These are phyloP conservation scores for Eutrigla gurnardus DNA, from an alignment of 2,797 vertebrate species.

Conservation along the genomic window DNA sequence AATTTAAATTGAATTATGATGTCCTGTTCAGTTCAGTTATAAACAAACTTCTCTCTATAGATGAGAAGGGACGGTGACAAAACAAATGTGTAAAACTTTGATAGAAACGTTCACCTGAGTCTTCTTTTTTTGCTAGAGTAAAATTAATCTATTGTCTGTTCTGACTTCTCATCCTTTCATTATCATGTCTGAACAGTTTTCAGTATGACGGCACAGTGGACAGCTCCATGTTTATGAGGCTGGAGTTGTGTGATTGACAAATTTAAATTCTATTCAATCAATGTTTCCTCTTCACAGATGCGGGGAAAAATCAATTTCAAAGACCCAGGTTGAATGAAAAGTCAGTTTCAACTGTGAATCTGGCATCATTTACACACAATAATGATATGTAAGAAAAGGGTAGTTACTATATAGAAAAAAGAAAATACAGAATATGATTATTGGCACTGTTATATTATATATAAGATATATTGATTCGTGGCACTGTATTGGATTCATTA, in stretches of 20 bases:
- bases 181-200: background rate
- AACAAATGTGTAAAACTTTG: too few species aligned
- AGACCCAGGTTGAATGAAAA: background rate
- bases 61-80: too few species aligned
- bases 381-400: background rate
- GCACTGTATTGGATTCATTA: background rate
- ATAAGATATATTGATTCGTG: background rate
- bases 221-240: background rate
- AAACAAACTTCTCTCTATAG: too few species aligned
- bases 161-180: background rate
- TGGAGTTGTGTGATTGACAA: background rate
- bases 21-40: too few species aligned
- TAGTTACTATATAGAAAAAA: background rate
- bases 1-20: too few species aligned
- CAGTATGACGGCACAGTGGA: slow-evolving; percentile 6
- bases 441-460: background rate
- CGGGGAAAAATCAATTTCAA: too few species aligned
- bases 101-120: too few species aligned
- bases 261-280: background rate
- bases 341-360: background rate
- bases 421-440: background rate
- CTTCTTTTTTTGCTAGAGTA: background rate
- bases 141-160: background rate
- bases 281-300: background rate
- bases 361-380: background rate